Conservation (phyloP, 2,113 vertebrate genomes). For the Siniperca chuatsi region DNA sequence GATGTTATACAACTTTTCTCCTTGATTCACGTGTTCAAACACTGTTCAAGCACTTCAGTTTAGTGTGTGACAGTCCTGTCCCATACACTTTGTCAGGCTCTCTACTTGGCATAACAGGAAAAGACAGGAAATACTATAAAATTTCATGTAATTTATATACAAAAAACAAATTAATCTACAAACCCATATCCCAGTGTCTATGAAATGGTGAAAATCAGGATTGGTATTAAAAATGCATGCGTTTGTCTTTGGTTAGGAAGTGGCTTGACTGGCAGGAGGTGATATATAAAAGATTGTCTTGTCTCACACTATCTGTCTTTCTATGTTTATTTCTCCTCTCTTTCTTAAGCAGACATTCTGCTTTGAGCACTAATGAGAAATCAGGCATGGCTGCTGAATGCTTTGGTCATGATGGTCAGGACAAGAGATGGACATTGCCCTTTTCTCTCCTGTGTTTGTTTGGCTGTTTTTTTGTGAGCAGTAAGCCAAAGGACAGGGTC, state of each 20-base stretch:
- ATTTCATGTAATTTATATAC: background rate
- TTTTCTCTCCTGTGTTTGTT: slow-evolving; percentile 50
- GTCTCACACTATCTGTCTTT: background rate
- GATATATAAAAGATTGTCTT: slow-evolving; percentile 1
- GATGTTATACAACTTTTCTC: slow-evolving; percentile 33
- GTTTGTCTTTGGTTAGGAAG: slow-evolving; percentile 32
- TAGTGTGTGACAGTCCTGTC: background rate
- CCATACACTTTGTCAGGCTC: background rate
- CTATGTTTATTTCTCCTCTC: background rate
- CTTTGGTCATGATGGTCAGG: slow-evolving; percentile 34
- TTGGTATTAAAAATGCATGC: slow-evolving; percentile 10
- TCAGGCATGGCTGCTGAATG: slow-evolving; percentile 22
- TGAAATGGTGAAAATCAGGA: slow-evolving; percentile 16
- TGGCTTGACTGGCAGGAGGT: slow-evolving; percentile 25
- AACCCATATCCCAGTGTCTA: background rate
- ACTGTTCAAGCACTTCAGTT: background rate
- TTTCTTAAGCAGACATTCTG: slow-evolving; percentile 18
- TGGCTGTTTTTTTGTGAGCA: slow-evolving; percentile 48
- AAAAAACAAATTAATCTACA: background rate
- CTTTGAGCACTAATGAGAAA: slow-evolving; percentile 50
- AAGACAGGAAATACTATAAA: background rate
- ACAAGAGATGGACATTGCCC: slow-evolving; percentile 62
- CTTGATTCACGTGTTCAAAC: slow-evolving; percentile 6
- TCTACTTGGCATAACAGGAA: background rate
- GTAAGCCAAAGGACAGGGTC: slow-evolving; percentile 44